These are phyloP conservation scores for Pachycephala philippinensis DNA, from an alignment of 2,113 vertebrate genomes.

Conservation along the genomic window DNA sequence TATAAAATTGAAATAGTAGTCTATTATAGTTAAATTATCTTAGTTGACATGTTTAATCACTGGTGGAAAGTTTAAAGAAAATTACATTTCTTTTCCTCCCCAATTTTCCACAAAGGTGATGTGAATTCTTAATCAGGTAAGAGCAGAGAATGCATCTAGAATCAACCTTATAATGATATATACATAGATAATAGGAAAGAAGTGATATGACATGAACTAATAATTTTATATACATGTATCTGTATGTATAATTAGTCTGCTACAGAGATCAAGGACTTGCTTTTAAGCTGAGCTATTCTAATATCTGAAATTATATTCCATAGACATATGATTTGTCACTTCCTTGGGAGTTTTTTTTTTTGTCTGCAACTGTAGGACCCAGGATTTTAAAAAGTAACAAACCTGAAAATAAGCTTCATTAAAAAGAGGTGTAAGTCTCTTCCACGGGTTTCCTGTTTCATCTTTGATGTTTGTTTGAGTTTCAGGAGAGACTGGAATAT, in stretches of 20 bases:
- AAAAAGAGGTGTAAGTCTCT: conserved; percentile 41
- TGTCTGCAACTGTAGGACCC: neutral
- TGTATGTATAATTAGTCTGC: neutral
- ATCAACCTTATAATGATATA: neutral
- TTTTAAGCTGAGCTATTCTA: conserved; percentile 16
- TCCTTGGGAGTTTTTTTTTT: neutral
- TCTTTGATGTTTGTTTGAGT: conserved; percentile 57
- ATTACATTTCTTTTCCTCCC: neutral
- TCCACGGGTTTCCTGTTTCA: conserved; percentile 2
- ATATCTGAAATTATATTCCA: conserved; percentile 39
- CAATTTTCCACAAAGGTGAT: neutral
- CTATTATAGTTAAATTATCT: conserved; percentile 4
- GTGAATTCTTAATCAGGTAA: neutral
- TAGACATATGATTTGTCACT: conserved; percentile 4
- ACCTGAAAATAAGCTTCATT: conserved; percentile 50
- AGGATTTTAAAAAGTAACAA: conserved; percentile 48
- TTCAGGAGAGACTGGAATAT: conserved; percentile 17
- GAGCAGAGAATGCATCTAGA: neutral
- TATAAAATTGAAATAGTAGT: neutral
- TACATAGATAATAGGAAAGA: neutral
- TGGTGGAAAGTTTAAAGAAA: conserved; percentile 12
- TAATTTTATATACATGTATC: neutral
- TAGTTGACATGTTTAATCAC: neutral
- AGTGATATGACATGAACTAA: neutral
- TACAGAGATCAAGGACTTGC: neutral